Evolutionary conservation across 2,113 vertebrate species (phyloP).

Genomic region (Mus spicilegus): DNA sequence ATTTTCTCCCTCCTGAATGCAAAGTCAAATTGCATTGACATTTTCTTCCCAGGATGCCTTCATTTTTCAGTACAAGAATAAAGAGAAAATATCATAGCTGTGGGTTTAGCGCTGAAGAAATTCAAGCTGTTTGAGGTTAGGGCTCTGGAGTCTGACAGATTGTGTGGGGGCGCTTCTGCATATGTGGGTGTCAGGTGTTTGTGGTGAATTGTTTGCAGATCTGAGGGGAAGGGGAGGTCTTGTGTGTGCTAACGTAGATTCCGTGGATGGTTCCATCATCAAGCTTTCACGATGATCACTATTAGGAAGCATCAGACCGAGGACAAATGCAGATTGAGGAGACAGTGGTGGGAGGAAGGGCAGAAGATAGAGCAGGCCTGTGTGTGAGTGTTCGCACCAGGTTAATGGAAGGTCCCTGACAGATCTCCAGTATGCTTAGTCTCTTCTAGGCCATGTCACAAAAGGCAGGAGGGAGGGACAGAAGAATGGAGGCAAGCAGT

Average conservation of each 20-base stretch:
- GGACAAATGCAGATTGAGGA: background rate
- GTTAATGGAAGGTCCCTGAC: background rate
- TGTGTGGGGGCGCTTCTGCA: slow-evolving; percentile 58
- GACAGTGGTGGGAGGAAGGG: background rate
- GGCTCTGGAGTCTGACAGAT: slow-evolving; percentile 61
- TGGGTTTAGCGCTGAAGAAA: slow-evolving; percentile 57
- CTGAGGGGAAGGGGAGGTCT: background rate
- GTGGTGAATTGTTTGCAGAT: slow-evolving; percentile 74
- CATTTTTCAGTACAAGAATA: slow-evolving; percentile 48
- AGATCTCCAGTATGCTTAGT: background rate
- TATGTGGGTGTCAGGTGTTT: slow-evolving; percentile 77
- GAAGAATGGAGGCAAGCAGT: background rate
- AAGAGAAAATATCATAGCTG: slow-evolving; percentile 55
- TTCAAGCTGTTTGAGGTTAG: slow-evolving; percentile 69
- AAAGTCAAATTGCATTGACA: slow-evolving; percentile 53
- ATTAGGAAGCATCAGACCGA: background rate
- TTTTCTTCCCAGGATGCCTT: slow-evolving; percentile 51
- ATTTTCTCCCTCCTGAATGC: background rate
- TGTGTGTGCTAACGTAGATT: slow-evolving; percentile 35
- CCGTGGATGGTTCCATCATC: background rate
- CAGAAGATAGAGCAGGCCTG: background rate
- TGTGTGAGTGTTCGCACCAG: background rate
- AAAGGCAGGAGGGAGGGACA: background rate
- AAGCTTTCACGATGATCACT: slow-evolving; percentile 52
- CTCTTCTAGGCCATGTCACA: background rate